Base-by-base conservation (phyloP, 2,113 vertebrate genomes). In the Tetrao urogallus region DNA sequence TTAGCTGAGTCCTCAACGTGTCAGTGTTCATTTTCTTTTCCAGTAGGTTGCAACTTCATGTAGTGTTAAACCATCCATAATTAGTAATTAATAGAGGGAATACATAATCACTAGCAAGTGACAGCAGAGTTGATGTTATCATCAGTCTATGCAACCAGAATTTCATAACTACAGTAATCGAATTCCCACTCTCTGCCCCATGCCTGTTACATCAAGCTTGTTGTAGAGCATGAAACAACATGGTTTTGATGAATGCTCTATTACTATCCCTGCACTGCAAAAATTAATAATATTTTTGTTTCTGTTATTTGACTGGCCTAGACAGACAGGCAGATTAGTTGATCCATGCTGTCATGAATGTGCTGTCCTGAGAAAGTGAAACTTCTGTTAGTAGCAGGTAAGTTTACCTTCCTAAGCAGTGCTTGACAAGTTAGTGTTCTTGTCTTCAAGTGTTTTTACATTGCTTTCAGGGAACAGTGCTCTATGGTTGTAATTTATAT, bases 1-100 rank as follows among this genome's bases (percentile, higher is more conserved):
- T 83, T 71, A 76, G 21, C 48, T 82, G 48, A 79, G 50, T 54
- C 30, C 82, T 86, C 43, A 67, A 76, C 42, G 40, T 56, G 91
- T 71, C 91, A 84, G 72, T 61, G 86, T 40, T 77, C 21, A 54
- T 95, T 92, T 94, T 85, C 61, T 81, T 91, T 85, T 89, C 58
- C 50, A 38, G 69, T 65, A 48, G 34, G 38, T 70, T 86, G 67
- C 74, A 88, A 57, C 60, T 79, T 47, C 54, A 28, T 50, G 28
- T 84, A 65, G 45, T 76, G 84, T 84, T 86, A 91, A 89, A 45
- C 48, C 70, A 82, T 50, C n/a, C n/a, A 42, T 67, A 92, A 92
- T 92, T 79, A 92, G 83, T 89, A 95, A 82, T 87, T 90, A 90
- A 86, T 47, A 83, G 27, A 8, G 17, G 83, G 38, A 93, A 70